phyloP scores from a whole-genome alignment of 1,140 invertebrate genomes.

The Parapsyche elsis region DNA sequence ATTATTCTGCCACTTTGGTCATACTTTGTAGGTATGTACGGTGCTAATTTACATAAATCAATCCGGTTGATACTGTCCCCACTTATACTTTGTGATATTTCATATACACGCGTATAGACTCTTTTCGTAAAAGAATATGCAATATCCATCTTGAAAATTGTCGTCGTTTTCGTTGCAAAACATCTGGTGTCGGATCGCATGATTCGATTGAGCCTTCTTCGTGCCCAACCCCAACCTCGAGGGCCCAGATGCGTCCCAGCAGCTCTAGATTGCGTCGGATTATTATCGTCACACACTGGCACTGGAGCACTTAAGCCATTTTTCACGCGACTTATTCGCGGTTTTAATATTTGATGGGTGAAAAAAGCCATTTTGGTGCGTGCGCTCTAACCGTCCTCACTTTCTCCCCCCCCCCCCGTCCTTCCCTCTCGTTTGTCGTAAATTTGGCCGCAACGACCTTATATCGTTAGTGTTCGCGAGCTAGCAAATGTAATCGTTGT shows the following conservation, averaged over 20 bases:
- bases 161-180: too few species aligned
- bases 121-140: too few species aligned
- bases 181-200: slow-evolving; percentile 12
- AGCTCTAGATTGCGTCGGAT: slow-evolving; percentile 47
- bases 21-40: too few species aligned
- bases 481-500: slow-evolving; percentile 22
- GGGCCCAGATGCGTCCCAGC: slow-evolving; percentile 41
- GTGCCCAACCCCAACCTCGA: too few species aligned
- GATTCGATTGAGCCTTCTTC: slow-evolving; percentile 16
- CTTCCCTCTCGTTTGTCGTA: not conserved
- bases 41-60: too few species aligned
- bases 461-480: not conserved
- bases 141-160: too few species aligned
- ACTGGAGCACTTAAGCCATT: slow-evolving; percentile 52
- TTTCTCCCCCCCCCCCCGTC: too few species aligned
- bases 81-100: too few species aligned
- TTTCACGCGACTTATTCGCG: slow-evolving; percentile 53
- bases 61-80: too few species aligned
- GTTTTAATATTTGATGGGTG: slow-evolving; percentile 55
- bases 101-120: too few species aligned
- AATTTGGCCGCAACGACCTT: not conserved
- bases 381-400: too few species aligned
- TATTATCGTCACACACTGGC: slow-evolving; percentile 38
- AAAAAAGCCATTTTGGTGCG: slow-evolving; percentile 36
- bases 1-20: too few species aligned